Base-by-base conservation (phyloP, 2,797 vertebrate species). In the Gephyroberyx darwinii region DNA sequence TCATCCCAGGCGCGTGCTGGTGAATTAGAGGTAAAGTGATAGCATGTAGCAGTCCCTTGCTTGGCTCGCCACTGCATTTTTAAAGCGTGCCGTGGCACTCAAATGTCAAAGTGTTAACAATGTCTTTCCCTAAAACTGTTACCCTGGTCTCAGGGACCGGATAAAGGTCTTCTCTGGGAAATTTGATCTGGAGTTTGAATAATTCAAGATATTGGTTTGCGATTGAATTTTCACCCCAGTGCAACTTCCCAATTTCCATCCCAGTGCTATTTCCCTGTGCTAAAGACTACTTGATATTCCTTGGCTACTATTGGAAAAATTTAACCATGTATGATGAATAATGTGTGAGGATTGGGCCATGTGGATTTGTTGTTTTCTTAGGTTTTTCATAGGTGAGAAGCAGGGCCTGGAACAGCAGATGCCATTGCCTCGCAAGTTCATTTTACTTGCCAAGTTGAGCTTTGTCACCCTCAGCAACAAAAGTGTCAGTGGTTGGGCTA, bases 11-110 rank as follows among this genome's bases (percentile, higher is more conserved):
- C 90, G 87, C 45, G 63, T 62, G 52, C 72, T 41, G 62, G 74
- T 88, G 81, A 90, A 92, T 92, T 91, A 88, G 87, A 89, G 80
- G 92, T 93, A 93, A 93, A 90, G 77, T 65, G 92, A 94, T 93
- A 90, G 81, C 86, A 65, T 64, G 47, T 60, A 70, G 75, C 72
- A 51, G 59, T 43, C 71, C 53, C 81, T 82, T 52, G 63, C 77
- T 76, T 84, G 86, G 80, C 80, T 84, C 68, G 68, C 90, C 89
- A 81, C 86, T 90, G 85, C 87, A 92, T 93, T 90, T 92, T 93
- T 91, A 88, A 93, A 90, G 81, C 78, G 82, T 65, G 74, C 73
- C 72, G 64, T 58, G 66, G 76, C 87, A 83, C 88, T 89, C 80
- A 58, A 60, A 86, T 90, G 82, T 88, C 90, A 85, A 88, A 83